These are phyloP conservation scores for Sebastes vulpes DNA, from an alignment of 2,797 vertebrate genomes.

Conservation along the genomic window DNA sequence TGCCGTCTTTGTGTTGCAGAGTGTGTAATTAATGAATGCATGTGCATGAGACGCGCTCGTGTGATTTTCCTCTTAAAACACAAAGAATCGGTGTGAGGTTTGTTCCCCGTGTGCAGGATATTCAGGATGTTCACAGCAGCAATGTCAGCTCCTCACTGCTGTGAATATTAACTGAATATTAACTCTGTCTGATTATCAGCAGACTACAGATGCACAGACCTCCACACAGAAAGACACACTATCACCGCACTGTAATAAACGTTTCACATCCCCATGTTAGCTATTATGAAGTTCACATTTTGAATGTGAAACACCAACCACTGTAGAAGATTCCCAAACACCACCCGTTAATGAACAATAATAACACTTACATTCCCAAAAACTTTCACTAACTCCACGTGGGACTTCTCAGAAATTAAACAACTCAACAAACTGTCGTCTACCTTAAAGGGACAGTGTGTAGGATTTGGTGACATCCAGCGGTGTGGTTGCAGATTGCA, in stretches of 20 bases:
- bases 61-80: conserved; percentile 2
- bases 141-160: conserved; percentile 10
- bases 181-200: conserved; percentile 21
- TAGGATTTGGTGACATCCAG: no score
- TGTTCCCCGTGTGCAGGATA: background rate
- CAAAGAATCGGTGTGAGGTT: background rate
- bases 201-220: conserved; percentile 6
- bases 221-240: background rate
- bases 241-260: background rate
- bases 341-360: background rate
- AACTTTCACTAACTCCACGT: background rate
- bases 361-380: background rate
- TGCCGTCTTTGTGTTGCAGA: background rate
- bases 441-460: background rate
- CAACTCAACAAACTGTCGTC: background rate
- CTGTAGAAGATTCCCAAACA: background rate
- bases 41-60: background rate
- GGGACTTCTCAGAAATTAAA: background rate
- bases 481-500: no score
- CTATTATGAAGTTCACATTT: background rate
- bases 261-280: background rate
- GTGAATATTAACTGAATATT: conserved; percentile 35
- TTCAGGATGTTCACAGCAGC: conserved; percentile 5
- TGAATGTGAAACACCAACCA: background rate
- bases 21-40: conserved; percentile 22